These are phyloP conservation scores for Triops longicaudatus DNA, from an alignment of 1,140 invertebrate genomes.

Conservation along the genomic window DNA sequence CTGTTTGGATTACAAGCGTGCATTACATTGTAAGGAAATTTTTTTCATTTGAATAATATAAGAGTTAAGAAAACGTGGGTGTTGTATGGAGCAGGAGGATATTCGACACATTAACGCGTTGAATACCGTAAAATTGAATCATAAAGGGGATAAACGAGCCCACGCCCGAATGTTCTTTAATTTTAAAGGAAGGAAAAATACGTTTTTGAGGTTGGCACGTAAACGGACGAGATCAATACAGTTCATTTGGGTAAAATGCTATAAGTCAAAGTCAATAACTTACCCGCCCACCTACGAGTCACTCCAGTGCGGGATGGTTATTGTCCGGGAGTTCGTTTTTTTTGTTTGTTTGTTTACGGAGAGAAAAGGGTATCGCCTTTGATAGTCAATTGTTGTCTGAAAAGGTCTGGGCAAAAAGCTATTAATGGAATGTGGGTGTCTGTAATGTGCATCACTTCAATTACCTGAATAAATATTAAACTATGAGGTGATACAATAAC, in stretches of 20 bases:
- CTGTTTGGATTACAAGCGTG: no score
- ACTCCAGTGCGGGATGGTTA: background rate
- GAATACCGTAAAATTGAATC: no score
- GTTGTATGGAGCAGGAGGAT: no score
- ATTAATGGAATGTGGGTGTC: no score
- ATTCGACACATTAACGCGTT: no score
- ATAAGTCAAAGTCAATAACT: background rate
- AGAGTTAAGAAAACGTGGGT: no score
- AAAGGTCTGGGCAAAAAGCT: no score
- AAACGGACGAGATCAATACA: background rate
- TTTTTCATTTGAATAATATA: no score
- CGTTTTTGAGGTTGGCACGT: background rate
- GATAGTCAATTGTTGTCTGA: background rate
- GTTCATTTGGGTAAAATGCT: conserved; percentile 1
- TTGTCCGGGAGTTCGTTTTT: background rate
- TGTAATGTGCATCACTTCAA: no score
- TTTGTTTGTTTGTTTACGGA: background rate
- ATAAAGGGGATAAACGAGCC: background rate
- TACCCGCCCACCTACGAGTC: background rate
- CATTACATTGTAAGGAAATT: no score
- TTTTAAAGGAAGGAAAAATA: background rate
- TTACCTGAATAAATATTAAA: no score
- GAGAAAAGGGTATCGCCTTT: background rate
- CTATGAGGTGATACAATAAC: no score
- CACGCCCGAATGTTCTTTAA: background rate